Conservation (phyloP, 1,140 invertebrate genomes). For the Rhagoletis zephyria region DNA sequence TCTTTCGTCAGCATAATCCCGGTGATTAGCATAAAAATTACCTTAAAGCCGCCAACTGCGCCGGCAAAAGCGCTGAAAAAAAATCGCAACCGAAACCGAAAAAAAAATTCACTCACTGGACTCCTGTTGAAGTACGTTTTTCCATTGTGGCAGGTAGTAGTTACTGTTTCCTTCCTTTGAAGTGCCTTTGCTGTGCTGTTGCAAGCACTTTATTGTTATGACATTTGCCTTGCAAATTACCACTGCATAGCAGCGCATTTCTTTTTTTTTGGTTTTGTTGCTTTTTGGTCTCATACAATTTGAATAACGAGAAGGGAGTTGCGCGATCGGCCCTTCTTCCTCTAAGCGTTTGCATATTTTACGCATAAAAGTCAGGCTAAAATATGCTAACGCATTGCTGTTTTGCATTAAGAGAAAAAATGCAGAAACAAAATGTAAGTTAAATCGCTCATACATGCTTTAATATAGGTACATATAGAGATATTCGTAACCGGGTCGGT, state of each 20-base stretch:
- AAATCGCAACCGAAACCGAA: conserved; percentile 2
- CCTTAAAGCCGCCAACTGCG: conserved; percentile 27
- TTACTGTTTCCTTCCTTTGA: conserved; percentile 24
- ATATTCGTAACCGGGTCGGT: not conserved
- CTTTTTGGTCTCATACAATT: not conserved
- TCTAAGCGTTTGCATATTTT: conserved; percentile 40
- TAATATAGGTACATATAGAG: not conserved
- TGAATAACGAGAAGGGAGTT: conserved; percentile 41
- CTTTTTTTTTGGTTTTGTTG: not conserved
- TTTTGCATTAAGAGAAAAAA: conserved; percentile 22
- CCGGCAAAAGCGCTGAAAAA: not conserved
- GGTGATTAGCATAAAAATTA: conserved; percentile 52
- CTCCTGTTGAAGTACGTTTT: conserved; percentile 4
- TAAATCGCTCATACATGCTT: not conserved
- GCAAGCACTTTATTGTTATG: conserved; percentile 49
- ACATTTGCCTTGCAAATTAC: conserved; percentile 51
- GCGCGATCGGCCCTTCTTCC: not conserved
- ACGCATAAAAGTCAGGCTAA: conserved; percentile 16
- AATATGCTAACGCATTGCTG: conserved; percentile 44
- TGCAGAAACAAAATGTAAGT: not conserved
- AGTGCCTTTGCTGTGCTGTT: conserved; percentile 19
- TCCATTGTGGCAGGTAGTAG: conserved; percentile 24
- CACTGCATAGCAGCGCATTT: conserved; percentile 3
- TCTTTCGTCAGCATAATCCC: conserved; percentile 52
- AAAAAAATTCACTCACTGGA: not conserved